Percentiles rank a stretch among this genome's conserved stretches.
phyloP scores from a whole-genome alignment of 2,888 invertebrate genomes.

The Physocephala rufipes region DNA sequence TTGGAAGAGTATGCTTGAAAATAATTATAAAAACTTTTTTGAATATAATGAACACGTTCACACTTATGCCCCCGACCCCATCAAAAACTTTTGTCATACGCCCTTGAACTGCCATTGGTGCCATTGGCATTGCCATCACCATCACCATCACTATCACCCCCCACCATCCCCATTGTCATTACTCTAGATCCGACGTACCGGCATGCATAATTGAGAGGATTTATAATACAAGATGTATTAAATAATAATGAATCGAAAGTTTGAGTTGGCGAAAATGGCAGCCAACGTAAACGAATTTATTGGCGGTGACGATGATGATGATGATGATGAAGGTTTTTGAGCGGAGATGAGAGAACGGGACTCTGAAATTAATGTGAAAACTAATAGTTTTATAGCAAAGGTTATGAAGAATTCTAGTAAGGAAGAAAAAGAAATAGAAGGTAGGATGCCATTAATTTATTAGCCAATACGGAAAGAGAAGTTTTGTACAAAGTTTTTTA shows the following conservation, averaged over 20 bases:
- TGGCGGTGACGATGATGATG: not conserved
- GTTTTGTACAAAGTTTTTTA: too few relatives aligned
- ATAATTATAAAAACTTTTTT: slow-evolving; percentile 12
- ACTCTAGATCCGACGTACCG: not conserved
- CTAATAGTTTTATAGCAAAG: not conserved
- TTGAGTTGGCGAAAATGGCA: slow-evolving; percentile 9
- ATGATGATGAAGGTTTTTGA: too few relatives aligned
- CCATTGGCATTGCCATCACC: not conserved
- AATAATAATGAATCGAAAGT: slow-evolving; percentile 32
- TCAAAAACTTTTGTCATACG: not conserved
- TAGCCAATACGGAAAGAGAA: too few relatives aligned
- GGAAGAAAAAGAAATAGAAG: too few relatives aligned
- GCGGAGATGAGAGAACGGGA: slow-evolving; percentile 12
- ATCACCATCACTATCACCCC: not conserved
- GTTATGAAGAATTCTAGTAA: too few relatives aligned
- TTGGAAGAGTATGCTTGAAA: not conserved
- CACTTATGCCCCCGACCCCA: not conserved
- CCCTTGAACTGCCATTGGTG: not conserved
- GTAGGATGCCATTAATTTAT: too few relatives aligned
- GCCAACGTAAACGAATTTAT: slow-evolving; percentile 30
- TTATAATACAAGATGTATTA: slow-evolving; percentile 30
- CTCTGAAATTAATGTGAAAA: slow-evolving; percentile 26
- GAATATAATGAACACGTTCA: slow-evolving; percentile 31
- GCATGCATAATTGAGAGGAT: slow-evolving; percentile 36
- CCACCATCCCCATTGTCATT: too few relatives aligned